Percentiles rank a stretch among this genome's conserved stretches.
These are phyloP conservation scores for Trissonchulus latispiculum DNA, from an alignment of 2,888 invertebrate genomes.

Conservation along the genomic window DNA sequence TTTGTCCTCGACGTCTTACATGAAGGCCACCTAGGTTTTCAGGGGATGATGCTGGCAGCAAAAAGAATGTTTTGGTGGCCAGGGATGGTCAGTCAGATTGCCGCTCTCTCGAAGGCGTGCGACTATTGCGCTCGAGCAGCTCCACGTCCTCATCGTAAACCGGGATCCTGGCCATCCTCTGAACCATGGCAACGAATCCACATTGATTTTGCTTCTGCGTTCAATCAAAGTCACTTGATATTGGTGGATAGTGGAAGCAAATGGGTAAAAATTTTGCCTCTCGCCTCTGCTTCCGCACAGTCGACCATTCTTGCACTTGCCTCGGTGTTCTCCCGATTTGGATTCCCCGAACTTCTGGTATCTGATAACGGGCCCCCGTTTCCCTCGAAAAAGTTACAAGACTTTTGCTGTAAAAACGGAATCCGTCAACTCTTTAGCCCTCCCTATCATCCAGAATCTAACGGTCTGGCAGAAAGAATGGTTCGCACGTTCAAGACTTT, in stretches of 20 bases:
- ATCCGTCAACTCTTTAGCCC: background rate
- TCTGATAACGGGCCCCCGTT: background rate
- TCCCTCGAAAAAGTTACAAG: background rate
- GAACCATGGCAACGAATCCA: background rate
- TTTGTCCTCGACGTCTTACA: background rate
- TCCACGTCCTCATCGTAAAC: background rate
- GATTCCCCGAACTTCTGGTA: background rate
- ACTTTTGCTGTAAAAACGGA: background rate
- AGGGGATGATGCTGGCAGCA: background rate
- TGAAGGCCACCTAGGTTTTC: background rate
- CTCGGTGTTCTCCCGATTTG: background rate
- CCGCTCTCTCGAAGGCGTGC: background rate
- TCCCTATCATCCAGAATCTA: background rate
- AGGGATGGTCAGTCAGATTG: background rate
- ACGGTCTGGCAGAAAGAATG: background rate
- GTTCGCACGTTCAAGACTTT: background rate
- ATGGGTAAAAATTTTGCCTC: background rate
- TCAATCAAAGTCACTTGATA: background rate
- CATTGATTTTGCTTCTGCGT: background rate
- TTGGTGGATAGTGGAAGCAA: background rate
- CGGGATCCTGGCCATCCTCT: background rate
- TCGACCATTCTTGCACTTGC: background rate
- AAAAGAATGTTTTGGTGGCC: background rate
- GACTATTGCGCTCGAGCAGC: background rate
- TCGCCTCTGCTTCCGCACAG: background rate